Evolutionary conservation across 1,140 invertebrate genomes (phyloP).

Genomic region (Galleria mellonella): DNA sequence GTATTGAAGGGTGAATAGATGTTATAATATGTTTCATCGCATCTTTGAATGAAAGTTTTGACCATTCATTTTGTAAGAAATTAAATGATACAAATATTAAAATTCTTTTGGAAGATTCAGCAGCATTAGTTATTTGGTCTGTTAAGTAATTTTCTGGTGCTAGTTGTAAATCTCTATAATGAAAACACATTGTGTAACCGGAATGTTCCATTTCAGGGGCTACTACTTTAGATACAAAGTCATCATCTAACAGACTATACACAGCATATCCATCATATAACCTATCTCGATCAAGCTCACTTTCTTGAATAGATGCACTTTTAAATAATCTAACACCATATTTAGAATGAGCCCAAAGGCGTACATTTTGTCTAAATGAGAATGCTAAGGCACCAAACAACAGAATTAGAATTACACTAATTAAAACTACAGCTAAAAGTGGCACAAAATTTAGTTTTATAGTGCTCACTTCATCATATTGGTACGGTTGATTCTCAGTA

Average conservation of each 20-base stretch:
- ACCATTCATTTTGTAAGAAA: conserved; percentile 85
- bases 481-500: conserved; percentile 71
- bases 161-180: conserved; percentile 83
- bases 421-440: conserved; percentile 83
- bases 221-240: conserved; percentile 86
- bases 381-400: conserved; percentile 81
- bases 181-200: conserved; percentile 82
- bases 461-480: conserved; percentile 72
- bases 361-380: conserved; percentile 84
- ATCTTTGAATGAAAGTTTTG: conserved; percentile 81
- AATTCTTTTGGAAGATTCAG: conserved; percentile 83
- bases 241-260: conserved; percentile 91
- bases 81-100: conserved; percentile 83
- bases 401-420: conserved; percentile 82
- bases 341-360: conserved; percentile 83
- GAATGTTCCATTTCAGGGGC: conserved; percentile 87
- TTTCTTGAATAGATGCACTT: conserved; percentile 80
- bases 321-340: conserved; percentile 86
- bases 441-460: conserved; percentile 78
- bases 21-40: conserved; percentile 85
- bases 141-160: conserved; percentile 82
- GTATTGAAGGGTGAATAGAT: conserved; percentile 75
- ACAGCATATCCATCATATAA: conserved; percentile 91
- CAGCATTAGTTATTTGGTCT: conserved; percentile 85
- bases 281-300: conserved; percentile 83